Evolutionary conservation across 2,113 vertebrate species (phyloP), one percentile per base, ranked within the genome.

Genomic region (Speoplatyrhinus poulsoni): DNA sequence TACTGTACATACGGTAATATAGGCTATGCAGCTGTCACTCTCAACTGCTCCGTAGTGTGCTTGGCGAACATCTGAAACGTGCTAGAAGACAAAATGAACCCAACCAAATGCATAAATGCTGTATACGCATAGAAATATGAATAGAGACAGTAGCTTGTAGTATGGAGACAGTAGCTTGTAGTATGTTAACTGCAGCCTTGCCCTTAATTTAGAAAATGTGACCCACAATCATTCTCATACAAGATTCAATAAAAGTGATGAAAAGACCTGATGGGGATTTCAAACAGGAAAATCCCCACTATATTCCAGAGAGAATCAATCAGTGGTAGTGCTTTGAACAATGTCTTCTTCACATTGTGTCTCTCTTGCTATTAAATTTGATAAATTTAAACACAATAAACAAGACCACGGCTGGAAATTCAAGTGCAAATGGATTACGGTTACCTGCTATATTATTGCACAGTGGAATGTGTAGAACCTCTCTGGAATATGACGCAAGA

Each of bases 1-100:
- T 0, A 8, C 26, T 0, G 60, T 85, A 91, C 89, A 89, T 75
- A 91, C 89, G 78, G 84, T 88, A 61, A 92, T 90, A 58, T 84
- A 88, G 12, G 89, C 73, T 72, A 91, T 62, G 60, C 60, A 72
- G 56, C 48, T 55, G 60, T 84, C 89, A 10, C 64, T 73, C 33
- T 62, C 88, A 85, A 85, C 10, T 1, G 81, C 67, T 60, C 82
- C 82, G 48, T 78, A 83, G 0, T 75, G 58, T 15, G 73, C 50
- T 9, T 69, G 47, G 63, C 64, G 73, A 13, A 69, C 32, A 32
- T 84, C 84, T 16, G 56, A 64, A 62, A 3, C 7, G 69, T 63
- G 57, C n/a, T 46, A 75, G 33, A 13, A 57, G 71, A 33, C 33
- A 32, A 81, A 76, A 65, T 12, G 6, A 52, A 15, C 49, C 2